Percentiles rank a stretch among this genome's conserved stretches.
phyloP scores from a whole-genome alignment of 2,888 invertebrate genomes.

The Troides helena region DNA sequence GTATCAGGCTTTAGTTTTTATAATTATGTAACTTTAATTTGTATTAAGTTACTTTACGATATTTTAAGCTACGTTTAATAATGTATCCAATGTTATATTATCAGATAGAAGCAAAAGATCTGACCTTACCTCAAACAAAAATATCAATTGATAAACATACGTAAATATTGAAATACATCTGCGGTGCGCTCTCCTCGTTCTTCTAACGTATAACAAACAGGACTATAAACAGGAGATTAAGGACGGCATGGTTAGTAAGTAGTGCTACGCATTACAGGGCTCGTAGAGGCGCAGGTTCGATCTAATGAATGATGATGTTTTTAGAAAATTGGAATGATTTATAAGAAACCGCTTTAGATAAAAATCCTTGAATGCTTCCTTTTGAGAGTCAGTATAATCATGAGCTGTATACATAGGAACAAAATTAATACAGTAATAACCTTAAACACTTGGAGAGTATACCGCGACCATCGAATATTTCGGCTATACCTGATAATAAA shows the following conservation, averaged over 20 bases:
- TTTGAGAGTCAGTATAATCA: no score
- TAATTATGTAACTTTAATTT: background rate
- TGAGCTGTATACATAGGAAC: background rate
- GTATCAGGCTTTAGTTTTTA: background rate
- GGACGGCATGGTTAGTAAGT: no score
- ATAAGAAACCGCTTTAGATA: no score
- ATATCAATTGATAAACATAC: background rate
- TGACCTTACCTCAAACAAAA: background rate
- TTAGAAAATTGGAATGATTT: no score
- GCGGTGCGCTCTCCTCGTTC: background rate
- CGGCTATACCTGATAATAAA: slow-evolving; percentile 13
- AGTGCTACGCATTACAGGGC: no score
- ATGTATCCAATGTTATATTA: background rate
- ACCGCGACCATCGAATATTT: background rate
- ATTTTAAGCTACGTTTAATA: background rate
- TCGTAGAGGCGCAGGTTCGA: no score
- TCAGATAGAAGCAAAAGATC: slow-evolving; percentile 1
- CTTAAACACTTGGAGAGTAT: background rate
- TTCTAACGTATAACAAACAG: no score
- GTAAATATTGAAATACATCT: background rate
- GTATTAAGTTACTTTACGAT: background rate
- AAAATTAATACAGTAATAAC: background rate
- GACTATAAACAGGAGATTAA: no score
- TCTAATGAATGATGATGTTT: no score
- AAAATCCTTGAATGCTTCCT: no score